Evolutionary conservation across 2,797 vertebrate species (phyloP).

Genomic region (Pseudomugil gertrudae): DNA sequence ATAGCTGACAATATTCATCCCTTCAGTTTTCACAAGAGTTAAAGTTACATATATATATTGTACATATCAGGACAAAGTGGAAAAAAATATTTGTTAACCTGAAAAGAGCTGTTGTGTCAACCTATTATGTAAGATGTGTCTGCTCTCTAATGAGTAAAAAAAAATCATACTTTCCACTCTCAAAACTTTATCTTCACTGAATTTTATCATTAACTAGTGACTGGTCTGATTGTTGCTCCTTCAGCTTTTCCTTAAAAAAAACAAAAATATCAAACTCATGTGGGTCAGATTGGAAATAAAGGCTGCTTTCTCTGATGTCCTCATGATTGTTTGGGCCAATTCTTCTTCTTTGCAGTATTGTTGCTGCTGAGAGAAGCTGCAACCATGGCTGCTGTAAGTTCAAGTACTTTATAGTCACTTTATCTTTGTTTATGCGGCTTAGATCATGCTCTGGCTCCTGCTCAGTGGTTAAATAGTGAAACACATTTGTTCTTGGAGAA

Average conservation of each 20-base stretch:
- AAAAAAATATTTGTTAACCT: neutral
- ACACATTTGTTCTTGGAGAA: conserved; percentile 8
- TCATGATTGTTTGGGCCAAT: conserved; percentile 23
- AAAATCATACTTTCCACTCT: neutral
- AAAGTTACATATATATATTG: neutral
- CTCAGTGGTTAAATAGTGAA: conserved; percentile 13
- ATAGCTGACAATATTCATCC: neutral
- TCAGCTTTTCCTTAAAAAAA: neutral
- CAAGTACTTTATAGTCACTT: conserved; percentile 3
- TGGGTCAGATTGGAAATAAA: neutral
- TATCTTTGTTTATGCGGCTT: conserved; percentile 15
- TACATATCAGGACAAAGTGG: neutral
- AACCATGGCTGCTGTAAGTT: conserved; percentile 85
- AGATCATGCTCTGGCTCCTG: neutral
- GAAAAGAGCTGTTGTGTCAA: neutral
- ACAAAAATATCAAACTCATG: neutral
- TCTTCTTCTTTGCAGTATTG: conserved; percentile 49
- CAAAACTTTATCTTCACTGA: neutral
- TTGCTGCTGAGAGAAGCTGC: conserved; percentile 58
- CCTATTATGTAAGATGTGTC: neutral
- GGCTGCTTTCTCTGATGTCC: neutral
- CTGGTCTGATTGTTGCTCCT: neutral
- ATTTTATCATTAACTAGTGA: neutral
- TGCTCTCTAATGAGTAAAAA: neutral
- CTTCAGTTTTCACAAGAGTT: neutral